Conservation (phyloP, 2,888 invertebrate genomes). For the Napeogenes sylphis region DNA sequence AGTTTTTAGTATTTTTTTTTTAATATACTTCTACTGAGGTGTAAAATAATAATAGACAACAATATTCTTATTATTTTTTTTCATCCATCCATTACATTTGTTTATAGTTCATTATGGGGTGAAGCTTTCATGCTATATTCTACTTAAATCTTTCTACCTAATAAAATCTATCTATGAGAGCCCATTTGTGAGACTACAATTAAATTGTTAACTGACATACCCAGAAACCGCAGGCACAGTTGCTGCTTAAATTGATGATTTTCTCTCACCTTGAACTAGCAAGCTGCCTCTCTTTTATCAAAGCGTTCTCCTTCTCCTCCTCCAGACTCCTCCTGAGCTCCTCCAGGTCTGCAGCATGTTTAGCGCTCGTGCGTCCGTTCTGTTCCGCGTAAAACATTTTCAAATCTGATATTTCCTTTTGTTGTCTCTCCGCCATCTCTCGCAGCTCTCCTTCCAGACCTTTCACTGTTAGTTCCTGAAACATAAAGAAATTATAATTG, state of each 20-base stretch:
- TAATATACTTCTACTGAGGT: too few species aligned
- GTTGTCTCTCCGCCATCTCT: conserved; percentile 85
- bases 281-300: conserved; percentile 66
- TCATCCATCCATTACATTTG: too few species aligned
- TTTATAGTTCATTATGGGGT: too few species aligned
- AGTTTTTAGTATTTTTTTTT: too few species aligned
- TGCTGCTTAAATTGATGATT: not conserved
- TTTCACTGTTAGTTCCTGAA: conserved; percentile 88
- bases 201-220: too few species aligned
- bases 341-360: conserved; percentile 64
- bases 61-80: too few species aligned
- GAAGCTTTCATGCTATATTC: too few species aligned
- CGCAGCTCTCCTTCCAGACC: conserved; percentile 91
- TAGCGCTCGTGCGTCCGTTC: conserved; percentile 57
- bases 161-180: too few species aligned
- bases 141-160: too few species aligned
- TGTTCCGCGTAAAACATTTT: conserved; percentile 67
- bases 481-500: conserved; percentile 6
- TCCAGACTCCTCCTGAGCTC: conserved; percentile 77
- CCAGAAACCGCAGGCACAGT: too few species aligned
- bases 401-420: conserved; percentile 78
- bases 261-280: conserved; percentile 58
- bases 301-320: conserved; percentile 61
- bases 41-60: too few species aligned
- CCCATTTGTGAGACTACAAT: too few species aligned